Evolutionary conservation across 1,140 invertebrate genomes (phyloP).

Genomic region (Heliconius hermathena): DNA sequence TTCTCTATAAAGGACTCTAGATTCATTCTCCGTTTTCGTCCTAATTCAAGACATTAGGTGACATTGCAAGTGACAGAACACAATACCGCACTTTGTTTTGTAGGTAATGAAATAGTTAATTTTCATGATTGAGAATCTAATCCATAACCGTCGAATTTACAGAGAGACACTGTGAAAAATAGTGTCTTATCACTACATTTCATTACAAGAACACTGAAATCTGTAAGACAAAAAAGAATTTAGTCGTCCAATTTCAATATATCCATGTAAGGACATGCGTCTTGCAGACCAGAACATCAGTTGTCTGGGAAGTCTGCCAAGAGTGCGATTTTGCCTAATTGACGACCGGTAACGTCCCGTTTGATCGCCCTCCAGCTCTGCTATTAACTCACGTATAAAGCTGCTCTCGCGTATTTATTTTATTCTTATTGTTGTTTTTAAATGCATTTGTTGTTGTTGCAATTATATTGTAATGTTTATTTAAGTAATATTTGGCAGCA

Average conservation of each 20-base stretch:
- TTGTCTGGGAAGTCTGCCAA: constrained; percentile 69
- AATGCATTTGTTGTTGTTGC: neutral
- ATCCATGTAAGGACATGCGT: constrained; percentile 54
- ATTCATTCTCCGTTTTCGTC: too few species aligned
- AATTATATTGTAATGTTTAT: neutral
- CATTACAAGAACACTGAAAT: too few species aligned
- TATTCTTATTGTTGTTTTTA: constrained; percentile 22
- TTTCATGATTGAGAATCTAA: too few species aligned
- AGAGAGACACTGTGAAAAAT: neutral
- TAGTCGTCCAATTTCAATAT: constrained; percentile 5
- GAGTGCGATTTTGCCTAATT: constrained; percentile 73
- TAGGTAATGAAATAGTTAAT: too few species aligned
- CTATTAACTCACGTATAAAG: constrained; percentile 60
- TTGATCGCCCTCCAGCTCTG: constrained; percentile 62
- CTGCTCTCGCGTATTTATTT: constrained; percentile 41
- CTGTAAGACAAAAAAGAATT: neutral
- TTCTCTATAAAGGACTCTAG: too few species aligned
- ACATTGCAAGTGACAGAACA: too few species aligned
- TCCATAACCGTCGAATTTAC: neutral
- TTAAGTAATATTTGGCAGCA: neutral
- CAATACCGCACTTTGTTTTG: too few species aligned
- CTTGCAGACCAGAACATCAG: constrained; percentile 55
- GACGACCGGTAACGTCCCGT: constrained; percentile 66
- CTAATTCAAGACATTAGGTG: too few species aligned
- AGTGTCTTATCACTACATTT: too few species aligned